Evolutionary conservation across 2,797 vertebrate genomes (phyloP), one percentile per base, ranked within the genome.

Genomic region (Onychomys leucogaster): DNA sequence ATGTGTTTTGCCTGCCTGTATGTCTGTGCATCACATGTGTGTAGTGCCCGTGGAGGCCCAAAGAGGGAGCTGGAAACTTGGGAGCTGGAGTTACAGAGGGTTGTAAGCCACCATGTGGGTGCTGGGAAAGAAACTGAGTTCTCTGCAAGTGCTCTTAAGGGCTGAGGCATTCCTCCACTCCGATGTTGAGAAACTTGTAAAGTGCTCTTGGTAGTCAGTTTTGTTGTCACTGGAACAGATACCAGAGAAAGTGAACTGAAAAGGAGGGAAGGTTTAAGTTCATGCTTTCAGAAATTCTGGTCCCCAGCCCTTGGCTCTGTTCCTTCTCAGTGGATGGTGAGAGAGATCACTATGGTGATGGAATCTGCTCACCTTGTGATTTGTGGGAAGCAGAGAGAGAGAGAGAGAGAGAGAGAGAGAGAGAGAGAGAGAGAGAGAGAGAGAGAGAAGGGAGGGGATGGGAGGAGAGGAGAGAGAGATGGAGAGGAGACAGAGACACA

Each of bases 181-280:
- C 5, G 67, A 13, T 89, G 34, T 83, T 82, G 37, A 92, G n/a
- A 92, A 83, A 32, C 94, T 95, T 69, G 13, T 81, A 32, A 61
- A 75, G 89, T 92, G 29, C 29, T n/a, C 2, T 49, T 46, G 78
- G 61, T 17, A 10, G n/a, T 34, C 17, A 71, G 19, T 59, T 59
- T 73, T 73, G 73, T 73, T 12, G 5, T 78, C 41, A 5, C 59
- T 37, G 32, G 9, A 29, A 23, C 88, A 90, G 67, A 83, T 73
- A 73, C 52, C 4, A 6, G 32, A 83, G 21, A 59, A 83, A 71
- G 46, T 41, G 6, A 82, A 71, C 13, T 46, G 55, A 73, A 57
- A 46, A 23, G 12, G 71, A 34, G 19, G 41, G 23, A 61, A 46
- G 37, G 41, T 43, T 61, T 23, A 71, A 57, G 41, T 11, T 37